These are phyloP conservation scores for Drepanosiphum platanoidis DNA, from an alignment of 2,888 invertebrate genomes.

Conservation along the genomic window DNA sequence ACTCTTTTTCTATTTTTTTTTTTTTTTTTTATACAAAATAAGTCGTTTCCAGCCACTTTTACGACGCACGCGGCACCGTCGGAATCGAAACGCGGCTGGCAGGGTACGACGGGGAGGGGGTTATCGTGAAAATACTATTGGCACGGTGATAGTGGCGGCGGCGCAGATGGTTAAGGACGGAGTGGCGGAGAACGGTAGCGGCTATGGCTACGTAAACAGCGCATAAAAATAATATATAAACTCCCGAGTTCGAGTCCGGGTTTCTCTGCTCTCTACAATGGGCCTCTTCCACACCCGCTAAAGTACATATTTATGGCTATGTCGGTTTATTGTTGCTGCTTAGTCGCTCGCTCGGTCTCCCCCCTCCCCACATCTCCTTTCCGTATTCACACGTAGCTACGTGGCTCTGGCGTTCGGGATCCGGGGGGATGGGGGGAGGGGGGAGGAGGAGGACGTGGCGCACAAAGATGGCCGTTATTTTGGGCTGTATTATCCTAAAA, in stretches of 20 bases:
- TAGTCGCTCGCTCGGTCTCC: not conserved
- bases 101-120: not conserved
- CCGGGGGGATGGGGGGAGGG: not conserved
- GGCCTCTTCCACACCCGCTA: slow-evolving; percentile 6
- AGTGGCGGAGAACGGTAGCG: not conserved
- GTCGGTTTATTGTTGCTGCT: slow-evolving; percentile 49
- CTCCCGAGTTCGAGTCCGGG: slow-evolving; percentile 19
- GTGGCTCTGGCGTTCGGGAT: not conserved
- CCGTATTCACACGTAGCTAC: slow-evolving; percentile 20
- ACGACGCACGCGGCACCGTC: not conserved
- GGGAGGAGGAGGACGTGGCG: not conserved
- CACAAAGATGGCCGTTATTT: slow-evolving; percentile 41
- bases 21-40: no score
- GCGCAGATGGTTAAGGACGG: no score
- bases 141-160: not conserved
- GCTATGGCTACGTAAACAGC: slow-evolving; percentile 19
- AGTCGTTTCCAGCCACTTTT: slow-evolving; percentile 41
- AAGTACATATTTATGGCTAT: slow-evolving; percentile 43
- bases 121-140: not conserved
- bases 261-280: slow-evolving; percentile 22
- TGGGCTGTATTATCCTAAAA: slow-evolving; percentile 49
- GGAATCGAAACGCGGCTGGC: not conserved
- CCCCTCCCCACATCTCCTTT: not conserved
- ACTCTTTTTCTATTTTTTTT: no score
- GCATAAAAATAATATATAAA: slow-evolving; percentile 53